Evolutionary conservation across 2,888 invertebrate species (phyloP), one percentile per base, ranked within the genome.

Genomic region (Sialis fuliginosa): DNA sequence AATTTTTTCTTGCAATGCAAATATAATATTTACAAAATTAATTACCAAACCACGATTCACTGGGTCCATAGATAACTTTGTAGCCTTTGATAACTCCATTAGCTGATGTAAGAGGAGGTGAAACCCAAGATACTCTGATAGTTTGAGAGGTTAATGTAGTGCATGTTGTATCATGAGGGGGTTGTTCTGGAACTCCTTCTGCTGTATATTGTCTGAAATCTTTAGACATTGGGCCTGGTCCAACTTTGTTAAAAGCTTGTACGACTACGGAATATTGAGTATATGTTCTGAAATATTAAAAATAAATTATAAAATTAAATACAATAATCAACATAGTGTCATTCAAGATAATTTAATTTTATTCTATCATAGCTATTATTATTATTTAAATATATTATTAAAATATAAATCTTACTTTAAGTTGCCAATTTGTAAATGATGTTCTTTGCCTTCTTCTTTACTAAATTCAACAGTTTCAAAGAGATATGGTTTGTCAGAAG

Each of bases 21-120:
- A 22, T 22, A 22, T 22, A 22, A 22, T 22, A 22, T 22, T 22
- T 22, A 22, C 22, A 22, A 22, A 22, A 22, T 22, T 61, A 78
- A 81, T 74, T 68, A 86, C 86, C 90, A 71, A 88, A 89, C 91
- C 91, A 91, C 52, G 82, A 79, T 52, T 89, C 87, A 55, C 87
- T 87, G 39, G 91, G 88, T 54, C 90, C 89, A 59, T 90, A 91
- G 49, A 91, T 79, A 49, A 91, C 89, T 67, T 93, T 92, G 70
- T 95, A 96, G 9, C 93, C 93, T 63, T 92, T 91, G 58, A 95
- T 90, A 39, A 93, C 82, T 53, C 95, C 95, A 62, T 95, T 92
- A 41, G 93, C 90, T 34, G 90, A 81, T 51, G 83, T 84, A 2
- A 91, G 72, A 37, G 93, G 90, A 1, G 95, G 95, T 0, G 92